Evolutionary conservation across 1,140 invertebrate species (phyloP).

Genomic region (Oreohelix idahoensis): DNA sequence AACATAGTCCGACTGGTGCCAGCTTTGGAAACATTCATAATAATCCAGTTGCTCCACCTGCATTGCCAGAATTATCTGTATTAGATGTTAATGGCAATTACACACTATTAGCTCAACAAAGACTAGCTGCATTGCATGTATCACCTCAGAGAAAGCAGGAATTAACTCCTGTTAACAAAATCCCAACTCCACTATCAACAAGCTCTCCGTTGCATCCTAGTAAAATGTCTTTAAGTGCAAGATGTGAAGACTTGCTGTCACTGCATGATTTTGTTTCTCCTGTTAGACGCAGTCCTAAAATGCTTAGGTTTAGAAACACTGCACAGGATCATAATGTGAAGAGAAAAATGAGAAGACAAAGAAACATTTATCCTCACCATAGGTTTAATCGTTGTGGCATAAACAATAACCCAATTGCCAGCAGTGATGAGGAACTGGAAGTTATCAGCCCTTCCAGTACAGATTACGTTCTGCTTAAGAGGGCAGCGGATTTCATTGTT

Average conservation of each 20-base stretch:
- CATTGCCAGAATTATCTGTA: background rate
- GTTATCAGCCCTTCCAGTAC: background rate
- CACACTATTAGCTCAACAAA: background rate
- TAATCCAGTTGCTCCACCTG: background rate
- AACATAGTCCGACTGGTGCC: background rate
- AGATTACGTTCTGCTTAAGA: slow-evolving; percentile 5
- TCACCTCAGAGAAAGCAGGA: background rate
- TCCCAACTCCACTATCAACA: background rate
- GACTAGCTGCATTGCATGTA: background rate
- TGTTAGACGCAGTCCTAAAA: background rate
- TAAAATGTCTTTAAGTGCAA: background rate
- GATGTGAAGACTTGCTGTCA: background rate
- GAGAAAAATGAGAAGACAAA: background rate
- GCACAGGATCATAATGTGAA: background rate
- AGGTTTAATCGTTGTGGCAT: background rate
- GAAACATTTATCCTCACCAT: background rate
- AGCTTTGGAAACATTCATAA: background rate
- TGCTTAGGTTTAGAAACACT: background rate
- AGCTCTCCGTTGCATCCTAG: background rate
- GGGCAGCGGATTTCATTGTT: background rate
- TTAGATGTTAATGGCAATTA: background rate
- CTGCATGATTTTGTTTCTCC: background rate
- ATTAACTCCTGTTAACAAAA: background rate
- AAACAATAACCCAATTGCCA: background rate
- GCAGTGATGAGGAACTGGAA: background rate